Evolutionary conservation across 2,113 vertebrate species (phyloP), one percentile per base, ranked within the genome.

Genomic region (Psophia crepitans): DNA sequence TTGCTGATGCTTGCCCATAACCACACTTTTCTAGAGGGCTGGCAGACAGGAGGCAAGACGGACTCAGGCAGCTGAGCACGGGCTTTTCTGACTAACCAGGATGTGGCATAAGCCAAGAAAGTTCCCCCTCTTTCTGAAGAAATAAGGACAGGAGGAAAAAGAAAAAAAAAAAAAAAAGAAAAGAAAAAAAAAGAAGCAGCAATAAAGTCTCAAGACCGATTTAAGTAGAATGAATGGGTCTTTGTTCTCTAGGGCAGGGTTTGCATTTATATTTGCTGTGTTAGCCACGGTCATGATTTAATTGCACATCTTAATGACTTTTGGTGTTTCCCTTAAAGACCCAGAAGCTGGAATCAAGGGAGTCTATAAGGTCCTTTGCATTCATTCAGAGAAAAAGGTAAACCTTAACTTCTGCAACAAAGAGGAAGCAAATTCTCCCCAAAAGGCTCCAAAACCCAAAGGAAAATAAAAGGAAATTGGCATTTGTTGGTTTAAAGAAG

Each of bases 261-360:
- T 85, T 97, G 94, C 80, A 92, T 96, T 97, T 94, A 89, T 89
- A 95, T 95, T 95, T 97, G 95, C 96, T 95, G 86, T 95, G 92
- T 92, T 96, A 93, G 94, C 96, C 94, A 97, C 1, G 37, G 90
- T 89, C 9, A 5, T 92, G 94, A 96, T 96, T 96, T 94, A 95
- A 96, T 97, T 97, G 97, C 85, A 87, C 53, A 90, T 93, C 95
- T 92, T 96, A 96, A 95, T 95, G 89, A 94, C 92, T 93, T 93
- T 92, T 76, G 80, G 90, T 93, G 92, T 97, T 97, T 96, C 92
- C 94, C 77, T 89, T 96, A 82, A 96, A 92, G 86, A 92, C 90
- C 70, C 80, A 92, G 89, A 81, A 92, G 77, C 80, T 95, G 70
- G 74, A 97, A 96, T 71, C 77, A 87, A 84, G 95, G 81, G 90